phyloP scores from a whole-genome alignment of 2,888 invertebrate genomes.

The Tipula helvola region DNA sequence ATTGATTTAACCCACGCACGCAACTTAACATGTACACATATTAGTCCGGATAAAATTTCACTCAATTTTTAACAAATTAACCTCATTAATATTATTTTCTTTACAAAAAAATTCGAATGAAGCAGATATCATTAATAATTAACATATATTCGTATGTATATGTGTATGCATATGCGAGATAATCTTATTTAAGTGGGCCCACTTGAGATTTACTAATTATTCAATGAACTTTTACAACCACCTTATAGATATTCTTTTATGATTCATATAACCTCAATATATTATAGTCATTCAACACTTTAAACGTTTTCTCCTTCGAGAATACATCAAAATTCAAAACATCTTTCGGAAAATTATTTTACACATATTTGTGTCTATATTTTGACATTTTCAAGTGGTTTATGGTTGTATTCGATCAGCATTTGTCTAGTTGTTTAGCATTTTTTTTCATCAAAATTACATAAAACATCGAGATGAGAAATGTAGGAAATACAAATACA shows the following conservation, averaged over 20 bases:
- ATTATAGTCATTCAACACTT: background rate
- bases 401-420: background rate
- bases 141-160: background rate
- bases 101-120: background rate
- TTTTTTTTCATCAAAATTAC: background rate
- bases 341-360: background rate
- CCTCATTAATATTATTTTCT: background rate
- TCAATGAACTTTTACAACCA: background rate
- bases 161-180: background rate
- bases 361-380: background rate
- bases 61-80: background rate
- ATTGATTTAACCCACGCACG: background rate
- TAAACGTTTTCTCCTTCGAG: background rate
- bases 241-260: background rate
- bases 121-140: background rate
- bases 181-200: background rate
- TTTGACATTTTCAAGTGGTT: background rate
- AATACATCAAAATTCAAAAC: background rate
- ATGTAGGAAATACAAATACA: background rate
- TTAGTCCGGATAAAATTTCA: background rate
- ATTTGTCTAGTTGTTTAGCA: background rate
- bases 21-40: background rate
- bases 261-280: background rate
- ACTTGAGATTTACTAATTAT: background rate
- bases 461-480: background rate